Percentiles rank a stretch among this genome's conserved stretches.
Evolutionary conservation across 2,888 invertebrate genomes (phyloP).

Genomic region (Piscicola geometra): DNA sequence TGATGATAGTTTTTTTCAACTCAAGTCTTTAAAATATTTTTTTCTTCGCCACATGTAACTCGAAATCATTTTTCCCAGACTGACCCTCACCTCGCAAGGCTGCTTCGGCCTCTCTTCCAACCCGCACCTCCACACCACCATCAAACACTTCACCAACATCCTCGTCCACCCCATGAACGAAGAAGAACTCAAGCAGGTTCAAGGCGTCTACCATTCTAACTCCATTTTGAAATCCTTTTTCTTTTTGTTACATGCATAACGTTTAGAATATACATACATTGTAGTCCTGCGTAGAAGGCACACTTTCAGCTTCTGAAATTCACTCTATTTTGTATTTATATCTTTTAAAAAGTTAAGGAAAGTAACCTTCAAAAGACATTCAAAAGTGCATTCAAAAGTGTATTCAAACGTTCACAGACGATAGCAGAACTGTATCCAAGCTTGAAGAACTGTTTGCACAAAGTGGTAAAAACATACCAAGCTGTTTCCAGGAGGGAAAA

Average conservation of each 20-base stretch:
- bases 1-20: background rate
- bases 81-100: conserved; percentile 6
- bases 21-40: background rate
- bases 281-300: too few relatives aligned
- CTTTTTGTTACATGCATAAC: too few relatives aligned
- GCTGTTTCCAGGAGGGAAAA: background rate
- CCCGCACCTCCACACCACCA: conserved; percentile 18
- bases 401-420: too few relatives aligned
- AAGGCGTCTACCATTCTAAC: too few relatives aligned
- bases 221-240: too few relatives aligned
- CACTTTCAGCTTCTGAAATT: too few relatives aligned
- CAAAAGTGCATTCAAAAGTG: too few relatives aligned
- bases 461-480: background rate
- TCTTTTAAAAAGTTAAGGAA: too few relatives aligned
- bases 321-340: too few relatives aligned
- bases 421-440: conserved; percentile 1
- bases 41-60: background rate
- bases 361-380: too few relatives aligned
- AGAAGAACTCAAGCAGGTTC: conserved; percentile 20
- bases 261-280: too few relatives aligned
- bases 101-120: conserved; percentile 5
- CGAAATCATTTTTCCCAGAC: background rate
- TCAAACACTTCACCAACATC: conserved; percentile 20
- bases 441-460: conserved; percentile 1
- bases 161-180: conserved; percentile 12